Conservation (phyloP, 2,888 invertebrate genomes). For the Lapara coniferarum region DNA sequence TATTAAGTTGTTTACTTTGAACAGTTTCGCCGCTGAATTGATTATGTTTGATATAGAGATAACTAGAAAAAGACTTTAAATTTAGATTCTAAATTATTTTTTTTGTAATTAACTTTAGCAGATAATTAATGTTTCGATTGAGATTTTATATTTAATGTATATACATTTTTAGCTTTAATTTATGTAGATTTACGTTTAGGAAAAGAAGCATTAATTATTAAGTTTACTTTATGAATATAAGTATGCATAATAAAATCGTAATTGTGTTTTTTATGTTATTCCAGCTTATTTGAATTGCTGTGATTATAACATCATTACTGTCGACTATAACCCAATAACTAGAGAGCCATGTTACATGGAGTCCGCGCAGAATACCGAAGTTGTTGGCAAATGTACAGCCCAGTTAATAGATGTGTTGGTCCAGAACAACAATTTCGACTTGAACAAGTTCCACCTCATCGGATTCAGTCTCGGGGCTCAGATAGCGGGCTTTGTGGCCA, state of each 20-base stretch:
- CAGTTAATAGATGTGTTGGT: slow-evolving; percentile 83
- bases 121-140: too few species aligned
- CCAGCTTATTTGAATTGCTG: slow-evolving; percentile 80
- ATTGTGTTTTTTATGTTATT: slow-evolving; percentile 29
- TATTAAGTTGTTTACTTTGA: too few species aligned
- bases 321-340: slow-evolving; percentile 85
- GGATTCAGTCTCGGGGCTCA: slow-evolving; percentile 87
- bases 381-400: slow-evolving; percentile 85
- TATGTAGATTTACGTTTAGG: too few species aligned
- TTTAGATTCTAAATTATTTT: too few species aligned
- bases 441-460: slow-evolving; percentile 82
- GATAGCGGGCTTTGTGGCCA: slow-evolving; percentile 79
- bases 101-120: too few species aligned
- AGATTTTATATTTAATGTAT: not conserved
- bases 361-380: slow-evolving; percentile 82
- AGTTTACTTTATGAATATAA: too few species aligned
- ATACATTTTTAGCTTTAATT: not conserved
- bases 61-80: too few species aligned
- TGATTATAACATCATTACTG: slow-evolving; percentile 84
- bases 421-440: slow-evolving; percentile 57
- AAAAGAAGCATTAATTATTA: too few species aligned
- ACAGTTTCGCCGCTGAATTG: too few species aligned
- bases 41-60: too few species aligned
- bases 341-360: slow-evolving; percentile 84
- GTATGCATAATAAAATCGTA: not conserved